Evolutionary conservation across 2,113 vertebrate species (phyloP).

Genomic region (Aramus guarauna): DNA sequence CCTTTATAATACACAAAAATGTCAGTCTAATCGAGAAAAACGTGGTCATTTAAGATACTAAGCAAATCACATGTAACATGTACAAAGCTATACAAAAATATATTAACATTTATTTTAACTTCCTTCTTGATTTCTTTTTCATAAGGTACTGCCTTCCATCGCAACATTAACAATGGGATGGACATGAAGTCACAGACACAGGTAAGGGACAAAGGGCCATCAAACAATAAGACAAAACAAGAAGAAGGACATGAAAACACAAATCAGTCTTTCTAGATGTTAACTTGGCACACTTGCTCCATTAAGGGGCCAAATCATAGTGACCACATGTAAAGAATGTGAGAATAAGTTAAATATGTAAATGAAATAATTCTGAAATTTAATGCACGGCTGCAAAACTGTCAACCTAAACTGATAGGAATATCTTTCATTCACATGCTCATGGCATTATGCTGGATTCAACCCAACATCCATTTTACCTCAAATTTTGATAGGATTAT

Average conservation of each 20-base stretch:
- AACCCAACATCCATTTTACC: background rate
- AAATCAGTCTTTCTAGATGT: background rate
- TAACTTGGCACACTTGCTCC: background rate
- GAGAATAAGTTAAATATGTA: background rate
- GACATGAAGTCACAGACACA: constrained; percentile 54
- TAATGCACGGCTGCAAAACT: background rate
- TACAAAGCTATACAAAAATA: background rate
- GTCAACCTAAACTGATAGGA: background rate
- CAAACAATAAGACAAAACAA: background rate
- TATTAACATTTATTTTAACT: background rate
- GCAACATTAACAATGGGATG: constrained; percentile 34
- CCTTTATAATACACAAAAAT: background rate
- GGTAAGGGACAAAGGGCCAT: background rate
- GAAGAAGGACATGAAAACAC: constrained; percentile 8
- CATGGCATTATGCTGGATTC: background rate
- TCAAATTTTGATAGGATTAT: background rate
- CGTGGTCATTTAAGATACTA: background rate
- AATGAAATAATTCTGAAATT: background rate
- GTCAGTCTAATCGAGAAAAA: background rate
- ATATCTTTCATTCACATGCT: background rate
- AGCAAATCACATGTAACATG: background rate
- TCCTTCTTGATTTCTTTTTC: background rate
- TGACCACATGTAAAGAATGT: background rate
- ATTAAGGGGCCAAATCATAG: background rate
- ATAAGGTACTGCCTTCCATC: background rate